Percentiles rank a stretch among this genome's conserved stretches.
Evolutionary conservation across 2,113 vertebrate species (phyloP).

Genomic region (Malurus melanocephalus): DNA sequence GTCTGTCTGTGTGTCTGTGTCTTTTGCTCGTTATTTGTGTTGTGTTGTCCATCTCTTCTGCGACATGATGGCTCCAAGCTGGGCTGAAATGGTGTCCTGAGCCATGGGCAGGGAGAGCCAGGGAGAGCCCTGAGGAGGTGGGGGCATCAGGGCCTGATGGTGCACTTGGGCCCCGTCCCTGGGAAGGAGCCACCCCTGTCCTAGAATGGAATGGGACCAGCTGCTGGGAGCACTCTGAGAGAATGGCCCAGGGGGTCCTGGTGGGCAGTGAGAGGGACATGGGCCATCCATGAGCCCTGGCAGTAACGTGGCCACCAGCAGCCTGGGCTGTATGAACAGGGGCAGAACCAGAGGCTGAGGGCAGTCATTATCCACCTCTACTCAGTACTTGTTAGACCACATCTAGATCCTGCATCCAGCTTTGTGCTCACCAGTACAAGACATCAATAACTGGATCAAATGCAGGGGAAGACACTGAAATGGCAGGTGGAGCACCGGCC

Average conservation of each 20-base stretch:
- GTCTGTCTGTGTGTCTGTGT: no score
- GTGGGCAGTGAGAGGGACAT: neutral
- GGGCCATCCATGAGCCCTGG: neutral
- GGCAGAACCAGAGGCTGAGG: neutral
- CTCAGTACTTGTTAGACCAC: neutral
- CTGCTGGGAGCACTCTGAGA: neutral
- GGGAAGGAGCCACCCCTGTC: neutral
- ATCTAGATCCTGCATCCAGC: neutral
- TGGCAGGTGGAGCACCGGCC: neutral
- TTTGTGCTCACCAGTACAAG: neutral
- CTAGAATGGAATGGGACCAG: neutral
- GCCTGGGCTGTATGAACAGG: neutral
- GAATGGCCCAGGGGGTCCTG: rapidly evolving
- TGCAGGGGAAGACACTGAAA: neutral
- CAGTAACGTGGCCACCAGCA: neutral
- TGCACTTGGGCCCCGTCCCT: neutral
- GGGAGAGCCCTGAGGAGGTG: no score
- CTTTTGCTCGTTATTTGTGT: no score
- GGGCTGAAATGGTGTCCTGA: neutral
- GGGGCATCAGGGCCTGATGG: neutral
- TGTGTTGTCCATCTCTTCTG: no score
- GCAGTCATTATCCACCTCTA: neutral
- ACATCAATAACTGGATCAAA: neutral
- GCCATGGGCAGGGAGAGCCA: rapidly evolving
- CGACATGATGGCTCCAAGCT: neutral